These are phyloP conservation scores for Spodoptera littoralis DNA, from an alignment of 2,888 invertebrate species.

Conservation along the genomic window DNA sequence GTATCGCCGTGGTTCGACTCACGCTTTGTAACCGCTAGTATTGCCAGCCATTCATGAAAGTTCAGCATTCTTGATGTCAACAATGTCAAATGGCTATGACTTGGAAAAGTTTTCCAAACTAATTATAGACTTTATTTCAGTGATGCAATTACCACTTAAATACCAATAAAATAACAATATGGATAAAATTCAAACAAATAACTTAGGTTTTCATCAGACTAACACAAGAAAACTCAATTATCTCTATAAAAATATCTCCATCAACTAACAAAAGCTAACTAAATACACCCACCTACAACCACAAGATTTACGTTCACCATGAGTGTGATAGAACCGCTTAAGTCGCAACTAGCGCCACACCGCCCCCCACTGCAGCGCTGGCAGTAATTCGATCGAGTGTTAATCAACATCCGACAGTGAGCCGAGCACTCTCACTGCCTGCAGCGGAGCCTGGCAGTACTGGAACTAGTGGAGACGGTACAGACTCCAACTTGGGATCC, in stretches of 20 bases:
- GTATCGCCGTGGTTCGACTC: constrained; percentile 8
- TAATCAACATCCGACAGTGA: constrained; percentile 30
- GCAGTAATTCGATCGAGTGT: constrained; percentile 34
- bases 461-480: constrained; percentile 3
- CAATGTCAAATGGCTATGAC: too few relatives aligned
- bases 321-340: constrained; percentile 2
- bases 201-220: too few relatives aligned
- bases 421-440: constrained; percentile 8
- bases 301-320: not conserved
- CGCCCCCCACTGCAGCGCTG: not conserved
- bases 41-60: constrained; percentile 3
- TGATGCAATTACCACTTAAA: too few relatives aligned
- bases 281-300: too few relatives aligned
- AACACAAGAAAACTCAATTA: too few relatives aligned
- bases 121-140: too few relatives aligned
- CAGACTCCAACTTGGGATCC: constrained; percentile 41
- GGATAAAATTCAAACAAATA: too few relatives aligned
- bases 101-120: too few relatives aligned
- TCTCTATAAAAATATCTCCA: too few relatives aligned
- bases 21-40: constrained; percentile 23
- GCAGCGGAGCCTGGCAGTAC: constrained; percentile 15
- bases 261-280: too few relatives aligned
- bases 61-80: not conserved
- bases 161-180: too few relatives aligned
- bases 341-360: constrained; percentile 9